Percentiles rank a stretch among this genome's conserved stretches.
These are phyloP conservation scores for human DNA, from an alignment of 2,113 vertebrate species.

Conservation along the genomic window GRCh38 chr4:34489001-34489500, in stretches of 20 bases:
- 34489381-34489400: not conserved
- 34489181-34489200: not conserved
- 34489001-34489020: slow-evolving; percentile 51
- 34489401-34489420: not conserved
- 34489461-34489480: not conserved
- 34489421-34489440: not conserved
- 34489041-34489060: not conserved
- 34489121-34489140: slow-evolving; percentile 49
- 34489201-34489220: slow-evolving; percentile 9
- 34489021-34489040: not conserved
- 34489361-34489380: not conserved
- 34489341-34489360: not conserved
- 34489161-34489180: slow-evolving; percentile 49
- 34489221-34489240: not conserved
- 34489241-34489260: not conserved
- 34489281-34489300: not conserved
- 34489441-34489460: not conserved
- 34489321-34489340: not conserved
- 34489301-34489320: not conserved
- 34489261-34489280: not conserved
- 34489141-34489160: slow-evolving; percentile 61
- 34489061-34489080: not conserved
- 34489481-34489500: not conserved
- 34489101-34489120: slow-evolving; percentile 2
- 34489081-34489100: slow-evolving; percentile 25